phyloP scores from a whole-genome alignment of 2,888 invertebrate genomes.

The Diarsia rubi region DNA sequence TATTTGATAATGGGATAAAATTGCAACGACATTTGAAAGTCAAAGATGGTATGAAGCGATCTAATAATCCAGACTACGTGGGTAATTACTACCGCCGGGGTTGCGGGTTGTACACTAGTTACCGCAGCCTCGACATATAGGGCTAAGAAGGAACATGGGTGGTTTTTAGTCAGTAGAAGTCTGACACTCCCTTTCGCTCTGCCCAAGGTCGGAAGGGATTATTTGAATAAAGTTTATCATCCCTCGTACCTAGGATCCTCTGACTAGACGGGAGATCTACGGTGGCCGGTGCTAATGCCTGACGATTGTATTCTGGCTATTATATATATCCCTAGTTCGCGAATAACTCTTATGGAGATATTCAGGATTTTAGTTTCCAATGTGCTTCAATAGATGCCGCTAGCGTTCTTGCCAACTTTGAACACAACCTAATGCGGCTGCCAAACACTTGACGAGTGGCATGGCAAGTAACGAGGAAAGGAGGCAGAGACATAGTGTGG shows the following conservation, averaged over 20 bases:
- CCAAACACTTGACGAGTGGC: too few relatives aligned
- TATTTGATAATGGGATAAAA: not conserved
- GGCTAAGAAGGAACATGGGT: too few relatives aligned
- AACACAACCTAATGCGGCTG: too few relatives aligned
- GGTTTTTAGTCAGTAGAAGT: too few relatives aligned
- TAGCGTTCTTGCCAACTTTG: not conserved
- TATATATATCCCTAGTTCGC: not conserved
- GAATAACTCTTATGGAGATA: not conserved
- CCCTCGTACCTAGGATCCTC: not conserved
- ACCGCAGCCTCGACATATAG: too few relatives aligned
- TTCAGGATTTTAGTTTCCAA: not conserved
- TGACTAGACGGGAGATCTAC: not conserved
- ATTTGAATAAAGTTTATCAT: not conserved
- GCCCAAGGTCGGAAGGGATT: too few relatives aligned
- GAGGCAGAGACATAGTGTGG: too few relatives aligned
- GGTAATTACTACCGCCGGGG: too few relatives aligned
- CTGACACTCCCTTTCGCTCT: too few relatives aligned
- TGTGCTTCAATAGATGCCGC: not conserved
- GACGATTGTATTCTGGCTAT: not conserved
- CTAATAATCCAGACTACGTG: too few relatives aligned
- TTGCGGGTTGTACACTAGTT: too few relatives aligned
- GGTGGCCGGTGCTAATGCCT: not conserved
- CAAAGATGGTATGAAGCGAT: not conserved
- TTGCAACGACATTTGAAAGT: not conserved
- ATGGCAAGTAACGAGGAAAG: too few relatives aligned